Base-by-base conservation (phyloP, 2,113 vertebrate species). In the Chloroceryle aenea region DNA sequence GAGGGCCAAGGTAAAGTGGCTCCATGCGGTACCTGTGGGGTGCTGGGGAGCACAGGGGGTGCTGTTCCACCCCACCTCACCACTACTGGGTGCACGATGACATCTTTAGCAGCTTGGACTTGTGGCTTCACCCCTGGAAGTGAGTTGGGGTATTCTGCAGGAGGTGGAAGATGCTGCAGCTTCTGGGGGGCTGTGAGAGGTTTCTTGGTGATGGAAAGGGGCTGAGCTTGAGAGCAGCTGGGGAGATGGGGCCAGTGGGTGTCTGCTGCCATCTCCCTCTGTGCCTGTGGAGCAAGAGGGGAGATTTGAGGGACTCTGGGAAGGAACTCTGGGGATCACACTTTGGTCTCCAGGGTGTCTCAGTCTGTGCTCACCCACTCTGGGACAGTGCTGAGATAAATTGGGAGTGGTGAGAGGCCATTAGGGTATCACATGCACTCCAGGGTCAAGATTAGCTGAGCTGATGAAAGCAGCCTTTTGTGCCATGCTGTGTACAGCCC, bases 71-170 rank as follows among this genome's bases (percentile, higher is more conserved):
- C 18, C 14, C 4, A 0, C 4, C 5, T 26, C 14, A 20, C 22
- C 2, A 1, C 2, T 21, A 14, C 15, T 6, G 20, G 43, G 10
- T 5, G 53, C 3, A 2, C 3, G 26, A 16, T 53, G 47, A 2
- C 11, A 29, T 36, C 36, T 62, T 66, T 0, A 0, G 34, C 50
- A 61, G 36, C 0, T 1, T 18, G 20, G 15, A 26, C 3, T 15
- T 11, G 72, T 72, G 48, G 43, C 50, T 22, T 61, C 50, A 67
- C 48, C 43, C 40, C 79, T n/a, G 19, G 32, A 26, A 40, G 1
- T 13, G 43, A 42, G 13, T 3, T 47, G 64, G 30, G 45, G 18
- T 14, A 4, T 53, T 82, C 23, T 71, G n/a, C 27, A 38, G 61
- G 30, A 14, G 34, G 23, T 20, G 50, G 19, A 40, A 36, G 55